Conservation (phyloP, 2,113 vertebrate genomes). For the Eira barbara region DNA sequence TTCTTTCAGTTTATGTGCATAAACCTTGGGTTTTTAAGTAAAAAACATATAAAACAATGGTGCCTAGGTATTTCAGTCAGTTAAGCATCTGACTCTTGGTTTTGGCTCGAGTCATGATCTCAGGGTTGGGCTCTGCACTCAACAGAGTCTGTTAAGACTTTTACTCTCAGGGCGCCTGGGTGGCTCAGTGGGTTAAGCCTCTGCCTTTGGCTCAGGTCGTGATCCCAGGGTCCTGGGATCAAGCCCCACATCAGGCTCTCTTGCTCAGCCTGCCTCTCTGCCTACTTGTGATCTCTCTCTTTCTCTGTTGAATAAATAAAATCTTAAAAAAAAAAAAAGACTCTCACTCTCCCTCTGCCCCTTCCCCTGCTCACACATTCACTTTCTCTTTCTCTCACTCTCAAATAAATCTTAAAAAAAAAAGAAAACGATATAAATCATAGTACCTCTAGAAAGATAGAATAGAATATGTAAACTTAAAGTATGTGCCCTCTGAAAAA, state of each 20-base stretch:
- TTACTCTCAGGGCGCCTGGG: no score
- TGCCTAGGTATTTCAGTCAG: not conserved
- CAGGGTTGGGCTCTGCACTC: not conserved
- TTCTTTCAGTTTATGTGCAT: not conserved
- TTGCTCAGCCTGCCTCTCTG: no score
- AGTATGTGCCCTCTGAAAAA: not conserved
- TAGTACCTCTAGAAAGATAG: not conserved
- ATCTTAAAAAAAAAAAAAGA: not conserved
- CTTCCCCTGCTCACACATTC: not conserved
- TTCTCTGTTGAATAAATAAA: no score
- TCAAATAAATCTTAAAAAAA: not conserved
- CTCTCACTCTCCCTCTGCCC: not conserved
- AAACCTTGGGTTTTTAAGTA: not conserved
- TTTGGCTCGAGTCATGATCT: not conserved
- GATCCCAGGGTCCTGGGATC: no score
- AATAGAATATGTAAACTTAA: not conserved
- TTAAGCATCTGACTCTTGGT: not conserved
- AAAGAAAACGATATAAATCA: not conserved
- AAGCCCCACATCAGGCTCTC: no score
- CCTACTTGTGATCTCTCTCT: no score
- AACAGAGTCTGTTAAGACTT: not conserved
- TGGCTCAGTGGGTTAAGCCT: no score
- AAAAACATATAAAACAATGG: not conserved
- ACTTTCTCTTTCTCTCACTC: not conserved
- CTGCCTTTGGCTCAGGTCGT: no score